Evolutionary conservation across 2,888 invertebrate genomes (phyloP), one percentile per base, ranked within the genome.

Genomic region (Dryadula phaetusa): DNA sequence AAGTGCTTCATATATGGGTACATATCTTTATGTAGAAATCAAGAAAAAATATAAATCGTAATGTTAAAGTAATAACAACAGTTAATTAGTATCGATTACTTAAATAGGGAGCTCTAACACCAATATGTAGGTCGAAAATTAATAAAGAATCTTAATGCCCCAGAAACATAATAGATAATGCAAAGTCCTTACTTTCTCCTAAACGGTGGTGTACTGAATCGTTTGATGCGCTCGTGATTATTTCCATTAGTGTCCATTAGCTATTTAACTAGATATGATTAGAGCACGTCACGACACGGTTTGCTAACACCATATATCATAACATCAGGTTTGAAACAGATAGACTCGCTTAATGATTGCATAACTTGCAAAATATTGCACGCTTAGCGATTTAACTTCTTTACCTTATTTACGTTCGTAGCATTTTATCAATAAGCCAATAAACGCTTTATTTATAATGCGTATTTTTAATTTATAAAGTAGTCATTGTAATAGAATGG

Each of bases 211-310:
- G 81, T 83, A 82, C 86, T 82, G 83, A 79, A 78, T 83, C 83
- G 81, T 86, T 85, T 84, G 91, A 92, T 90, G 86, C 78, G 84
- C 86, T 85, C 84, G 81, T 78, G 89, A 91, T 91, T 84, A 90
- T 87, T 86, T 85, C 88, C 89, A 92, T 91, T 91, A 92, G 88
- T 82, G 85, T 84, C 91, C 91, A 92, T 92, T 92, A 91, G 86
- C 85, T 83, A 84, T 90, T 88, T 90, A 88, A 87, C 90, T 88
- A 84, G 89, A 88, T 90, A 89, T 87, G 88, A 90, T 88, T 87
- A 86, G 87, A 81, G 77, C 82, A 75, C 82, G 87, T 87, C 91
- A 90, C 89, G 88, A 88, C 76, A 78, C 77, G 75, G 78, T 83
- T 85, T 82, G 85, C 84, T 81, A 83, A 82, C 81, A 62, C 75